Percentiles rank a stretch among this genome's conserved stretches.
Evolutionary conservation across 2,113 vertebrate species (phyloP).

Genomic region (Acanthisitta chloris): DNA sequence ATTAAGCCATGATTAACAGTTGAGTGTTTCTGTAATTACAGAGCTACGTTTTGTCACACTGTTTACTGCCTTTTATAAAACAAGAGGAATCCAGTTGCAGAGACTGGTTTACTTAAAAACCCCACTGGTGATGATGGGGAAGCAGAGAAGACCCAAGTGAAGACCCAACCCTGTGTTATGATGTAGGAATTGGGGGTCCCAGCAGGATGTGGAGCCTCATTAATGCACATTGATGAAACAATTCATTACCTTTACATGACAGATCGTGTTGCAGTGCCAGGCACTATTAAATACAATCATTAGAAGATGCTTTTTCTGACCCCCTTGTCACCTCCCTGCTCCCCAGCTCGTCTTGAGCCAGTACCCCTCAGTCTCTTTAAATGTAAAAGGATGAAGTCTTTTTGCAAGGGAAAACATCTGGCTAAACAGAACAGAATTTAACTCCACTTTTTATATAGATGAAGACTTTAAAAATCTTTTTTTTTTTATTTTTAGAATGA

Average conservation of each 20-base stretch:
- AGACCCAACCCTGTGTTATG: background rate
- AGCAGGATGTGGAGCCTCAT: background rate
- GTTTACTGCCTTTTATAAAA: background rate
- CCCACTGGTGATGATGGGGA: background rate
- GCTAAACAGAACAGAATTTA: background rate
- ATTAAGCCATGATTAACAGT: conserved; percentile 20
- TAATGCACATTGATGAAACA: background rate
- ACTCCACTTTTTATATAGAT: background rate
- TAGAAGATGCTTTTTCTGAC: background rate
- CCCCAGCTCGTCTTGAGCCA: background rate
- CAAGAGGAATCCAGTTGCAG: background rate
- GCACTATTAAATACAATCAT: background rate
- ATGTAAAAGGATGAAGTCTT: background rate
- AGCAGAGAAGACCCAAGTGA: background rate
- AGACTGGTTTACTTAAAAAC: background rate
- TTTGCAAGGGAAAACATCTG: background rate
- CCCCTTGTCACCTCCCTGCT: background rate
- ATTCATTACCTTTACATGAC: background rate
- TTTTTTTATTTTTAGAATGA: background rate
- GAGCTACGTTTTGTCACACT: background rate
- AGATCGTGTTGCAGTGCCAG: background rate
- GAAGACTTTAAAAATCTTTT: background rate
- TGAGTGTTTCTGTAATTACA: background rate
- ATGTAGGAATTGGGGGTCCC: background rate
- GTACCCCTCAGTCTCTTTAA: background rate